Evolutionary conservation across 2,888 invertebrate genomes (phyloP), one percentile per base, ranked within the genome.

Genomic region (Tineola bisselliella): DNA sequence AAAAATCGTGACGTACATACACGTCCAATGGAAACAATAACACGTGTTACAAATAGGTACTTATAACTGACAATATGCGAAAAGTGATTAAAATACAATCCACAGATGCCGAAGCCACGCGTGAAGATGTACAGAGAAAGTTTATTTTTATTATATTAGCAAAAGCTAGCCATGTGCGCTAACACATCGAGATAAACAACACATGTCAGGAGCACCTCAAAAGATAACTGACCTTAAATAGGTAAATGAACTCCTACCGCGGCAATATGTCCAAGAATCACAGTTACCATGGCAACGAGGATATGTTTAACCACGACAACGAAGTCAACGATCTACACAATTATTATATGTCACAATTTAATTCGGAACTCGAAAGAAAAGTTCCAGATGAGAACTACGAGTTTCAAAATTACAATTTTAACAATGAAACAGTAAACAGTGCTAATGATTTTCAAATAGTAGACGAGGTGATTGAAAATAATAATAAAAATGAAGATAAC

Each of bases 141-240:
- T 86, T 87, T 87, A 87, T 86, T 86, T 84, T 84, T 84, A 79
- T 81, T 84, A 86, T 84, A 86, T 84, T 86, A 87, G 84, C 84
- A 77, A 78, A 75, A 70, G 58, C 38, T 58, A 48, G 43, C 79
- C 84, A 86, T 72, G 83, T 86, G 86, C 75, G 80, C 75, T 73
- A 56, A 62, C 31, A 60, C 43, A 31, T 11, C 31, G 73, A 72
- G 67, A 66, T 69, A 74, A 76, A 76, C 76, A 76, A 76, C 86
- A 86, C 79, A 84, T 86, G 86, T 77, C 76, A 70, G 72, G 8
- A 81, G 77, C 78, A 77, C 65, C 67, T 67, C 64, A 75, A 71
- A 75, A 72, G 80, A 79, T 72, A 81, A 82, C 78, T 83, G 84
- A 84, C 80, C 82, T 73, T 72, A 71, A 58, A 44, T 60, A 65